Evolutionary conservation across 2,113 vertebrate genomes (phyloP).

Genomic region (Cyanoramphus novaezelandiae): DNA sequence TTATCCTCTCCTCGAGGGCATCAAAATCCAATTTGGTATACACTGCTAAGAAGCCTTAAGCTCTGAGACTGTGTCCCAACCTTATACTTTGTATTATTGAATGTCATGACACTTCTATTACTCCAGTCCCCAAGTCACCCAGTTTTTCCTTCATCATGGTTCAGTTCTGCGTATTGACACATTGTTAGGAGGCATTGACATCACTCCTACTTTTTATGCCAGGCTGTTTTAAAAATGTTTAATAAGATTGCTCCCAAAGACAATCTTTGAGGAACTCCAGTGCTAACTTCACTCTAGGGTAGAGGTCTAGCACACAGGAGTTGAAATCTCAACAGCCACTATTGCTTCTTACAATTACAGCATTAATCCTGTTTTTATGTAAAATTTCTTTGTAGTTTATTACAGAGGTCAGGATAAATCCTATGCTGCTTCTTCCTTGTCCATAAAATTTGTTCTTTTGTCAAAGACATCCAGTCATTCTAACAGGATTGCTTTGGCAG

Average conservation of each 20-base stretch:
- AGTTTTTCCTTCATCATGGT: constrained; percentile 6
- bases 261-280: background rate
- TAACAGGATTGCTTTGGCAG: background rate
- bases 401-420: background rate
- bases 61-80: constrained; percentile 7
- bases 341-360: background rate
- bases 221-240: background rate
- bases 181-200: constrained; percentile 25
- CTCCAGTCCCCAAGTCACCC: constrained; percentile 17
- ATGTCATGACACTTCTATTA: constrained; percentile 53
- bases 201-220: background rate
- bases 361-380: background rate
- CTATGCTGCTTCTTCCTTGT: background rate
- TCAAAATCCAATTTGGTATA: constrained; percentile 63
- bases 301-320: background rate
- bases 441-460: background rate
- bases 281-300: background rate
- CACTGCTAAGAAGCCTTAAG: constrained; percentile 52
- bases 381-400: background rate
- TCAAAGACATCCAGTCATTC: background rate
- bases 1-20: constrained; percentile 58
- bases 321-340: background rate
- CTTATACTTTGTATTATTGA: constrained; percentile 60
- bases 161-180: constrained; percentile 7
- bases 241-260: background rate